Base-by-base conservation (phyloP, 2,888 invertebrate genomes). In the Piscicola geometra region DNA sequence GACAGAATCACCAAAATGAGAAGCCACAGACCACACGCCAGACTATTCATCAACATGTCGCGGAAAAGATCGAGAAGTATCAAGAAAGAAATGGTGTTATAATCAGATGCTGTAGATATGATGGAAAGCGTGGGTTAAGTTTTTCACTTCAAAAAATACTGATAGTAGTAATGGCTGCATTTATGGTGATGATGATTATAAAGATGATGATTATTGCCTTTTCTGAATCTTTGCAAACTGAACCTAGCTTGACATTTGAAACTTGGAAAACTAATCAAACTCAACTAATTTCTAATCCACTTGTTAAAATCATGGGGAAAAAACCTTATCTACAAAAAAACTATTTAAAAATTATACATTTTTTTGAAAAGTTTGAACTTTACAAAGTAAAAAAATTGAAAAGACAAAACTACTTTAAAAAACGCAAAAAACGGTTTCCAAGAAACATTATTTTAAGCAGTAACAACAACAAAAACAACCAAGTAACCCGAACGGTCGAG, bases 401-500 rank as follows among this genome's bases (percentile, higher is more conserved):
- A n/a, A n/a, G n/a, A n/a, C n/a, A n/a, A n/a, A n/a, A n/a, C n/a
- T n/a, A n/a, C n/a, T n/a, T n/a, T n/a, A n/a, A n/a, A n/a, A n/a
- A n/a, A n/a, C n/a, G n/a, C n/a, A n/a, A n/a, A n/a, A n/a, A n/a
- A n/a, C 60, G 25, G 5, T 5, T 25, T 5, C 3, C 9, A 56
- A 56, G 60, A 56, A 56, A 56, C 25, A 21, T 56, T 5, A 56
- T 56, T 56, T 5, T 56, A 56, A 56, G n/a, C 25, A 56, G n/a
- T 5, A 56, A 56, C 25, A 25, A 56, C 60, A 25, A 25, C 60
- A 5, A 56, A 5, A n/a, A 56, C n/a, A 56, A 56, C 60, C 60
- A 56, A 56, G 60, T 56, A 21, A 56, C 60, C 3, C 60, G 47
- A 71, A 52, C 71, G 15, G 30, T 71, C 5, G 71, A 71, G 52